phyloP scores from a whole-genome alignment of 2,797 vertebrate species.

The Sebastes steindachneri region DNA sequence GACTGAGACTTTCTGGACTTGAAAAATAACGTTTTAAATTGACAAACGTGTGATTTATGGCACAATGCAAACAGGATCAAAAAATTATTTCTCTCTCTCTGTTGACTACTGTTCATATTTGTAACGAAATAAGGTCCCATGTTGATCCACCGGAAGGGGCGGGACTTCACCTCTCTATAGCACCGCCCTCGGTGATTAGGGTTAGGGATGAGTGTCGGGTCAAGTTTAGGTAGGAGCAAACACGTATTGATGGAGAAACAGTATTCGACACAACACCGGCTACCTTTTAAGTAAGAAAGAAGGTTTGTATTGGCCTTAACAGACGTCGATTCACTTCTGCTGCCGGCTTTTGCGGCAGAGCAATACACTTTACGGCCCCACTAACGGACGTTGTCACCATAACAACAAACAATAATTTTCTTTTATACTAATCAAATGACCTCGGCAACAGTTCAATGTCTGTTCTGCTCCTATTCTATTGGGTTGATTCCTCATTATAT shows the following conservation, averaged over 20 bases:
- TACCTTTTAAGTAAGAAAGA: background rate
- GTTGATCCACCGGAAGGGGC: no score
- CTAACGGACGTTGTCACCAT: background rate
- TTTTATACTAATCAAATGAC: background rate
- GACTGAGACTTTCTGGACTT: no score
- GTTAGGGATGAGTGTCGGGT: background rate
- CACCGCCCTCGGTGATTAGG: background rate
- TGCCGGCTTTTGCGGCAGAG: background rate
- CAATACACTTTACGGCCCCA: background rate
- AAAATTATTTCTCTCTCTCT: no score
- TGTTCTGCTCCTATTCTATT: background rate
- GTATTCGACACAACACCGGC: background rate
- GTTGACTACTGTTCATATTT: no score
- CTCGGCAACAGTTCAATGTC: background rate
- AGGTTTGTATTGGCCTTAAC: background rate
- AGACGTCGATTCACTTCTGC: background rate
- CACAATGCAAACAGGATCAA: no score
- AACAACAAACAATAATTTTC: background rate
- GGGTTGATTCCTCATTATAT: background rate
- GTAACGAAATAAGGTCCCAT: no score
- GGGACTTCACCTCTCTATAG: no score
- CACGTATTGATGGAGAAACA: background rate
- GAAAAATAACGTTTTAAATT: accelerated
- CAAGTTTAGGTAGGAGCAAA: background rate
- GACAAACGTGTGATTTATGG: no score